Evolutionary conservation across 1,140 invertebrate genomes (phyloP).

Genomic region (Hirudo medicinalis): DNA sequence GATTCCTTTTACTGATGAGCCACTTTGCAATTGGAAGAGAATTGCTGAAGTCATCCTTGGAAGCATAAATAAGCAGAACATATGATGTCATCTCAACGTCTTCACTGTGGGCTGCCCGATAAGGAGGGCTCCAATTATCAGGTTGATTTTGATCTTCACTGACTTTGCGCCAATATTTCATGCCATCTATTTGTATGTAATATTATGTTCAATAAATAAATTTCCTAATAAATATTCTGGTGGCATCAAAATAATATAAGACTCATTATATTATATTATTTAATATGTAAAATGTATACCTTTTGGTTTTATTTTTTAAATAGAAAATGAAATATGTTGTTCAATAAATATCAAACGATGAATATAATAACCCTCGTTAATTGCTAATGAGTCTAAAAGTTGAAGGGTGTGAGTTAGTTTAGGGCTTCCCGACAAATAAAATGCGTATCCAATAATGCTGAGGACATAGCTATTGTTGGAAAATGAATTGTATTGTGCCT

Average conservation of each 20-base stretch:
- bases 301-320: too few species aligned
- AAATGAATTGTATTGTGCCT: not conserved
- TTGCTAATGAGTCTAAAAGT: not conserved
- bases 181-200: not conserved
- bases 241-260: not conserved
- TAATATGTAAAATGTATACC: too few species aligned
- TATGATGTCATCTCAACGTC: constrained; percentile 20
- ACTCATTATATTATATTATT: too few species aligned
- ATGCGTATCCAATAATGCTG: not conserved
- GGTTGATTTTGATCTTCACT: constrained; percentile 15
- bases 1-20: constrained; percentile 61
- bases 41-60: not conserved
- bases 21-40: constrained; percentile 64
- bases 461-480: not conserved
- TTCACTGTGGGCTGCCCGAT: not conserved
- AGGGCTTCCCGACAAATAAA: not conserved
- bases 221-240: not conserved
- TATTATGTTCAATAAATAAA: not conserved
- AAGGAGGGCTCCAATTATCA: constrained; percentile 27
- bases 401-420: not conserved
- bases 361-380: not conserved
- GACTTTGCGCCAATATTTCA: constrained; percentile 11
- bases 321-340: too few species aligned
- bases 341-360: not conserved
- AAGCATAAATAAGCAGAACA: constrained; percentile 13